phyloP scores from a whole-genome alignment of 2,113 vertebrate species.

The Lontra canadensis region DNA sequence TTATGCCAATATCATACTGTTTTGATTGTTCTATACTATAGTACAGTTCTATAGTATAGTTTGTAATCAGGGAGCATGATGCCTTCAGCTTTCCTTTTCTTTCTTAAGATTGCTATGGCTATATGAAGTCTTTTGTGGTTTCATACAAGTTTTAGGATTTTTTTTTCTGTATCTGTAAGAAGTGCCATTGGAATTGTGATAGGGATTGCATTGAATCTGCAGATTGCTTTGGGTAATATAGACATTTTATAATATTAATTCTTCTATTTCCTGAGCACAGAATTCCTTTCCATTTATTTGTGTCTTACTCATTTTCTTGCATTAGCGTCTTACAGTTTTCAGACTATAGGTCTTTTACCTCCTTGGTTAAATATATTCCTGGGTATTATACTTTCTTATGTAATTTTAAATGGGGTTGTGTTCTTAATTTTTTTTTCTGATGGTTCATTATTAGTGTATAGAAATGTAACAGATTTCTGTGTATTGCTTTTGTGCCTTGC shows the following conservation, averaged over 20 bases:
- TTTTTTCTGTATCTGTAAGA: not conserved
- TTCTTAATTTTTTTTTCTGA: not conserved
- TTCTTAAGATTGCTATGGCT: not conserved
- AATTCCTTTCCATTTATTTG: not conserved
- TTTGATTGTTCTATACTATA: not conserved
- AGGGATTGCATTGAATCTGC: not conserved
- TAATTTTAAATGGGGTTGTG: not conserved
- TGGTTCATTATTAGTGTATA: not conserved
- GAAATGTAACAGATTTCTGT: not conserved
- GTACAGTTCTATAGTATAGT: not conserved
- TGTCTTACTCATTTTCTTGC: not conserved
- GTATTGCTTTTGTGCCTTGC: not conserved
- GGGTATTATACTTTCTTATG: not conserved
- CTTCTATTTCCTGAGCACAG: not conserved
- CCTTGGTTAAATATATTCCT: not conserved
- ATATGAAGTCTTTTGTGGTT: not conserved
- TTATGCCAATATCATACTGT: not conserved
- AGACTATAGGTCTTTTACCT: not conserved
- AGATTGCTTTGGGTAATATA: not conserved
- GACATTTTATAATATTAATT: not conserved
- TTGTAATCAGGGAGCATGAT: not conserved
- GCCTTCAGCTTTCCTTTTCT: not conserved
- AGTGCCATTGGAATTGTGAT: not conserved
- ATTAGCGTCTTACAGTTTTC: not conserved
- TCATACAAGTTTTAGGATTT: not conserved